Evolutionary conservation across 2,797 vertebrate genomes (phyloP), one percentile per base, ranked within the genome.

Genomic region (Syndactyla subalaris): DNA sequence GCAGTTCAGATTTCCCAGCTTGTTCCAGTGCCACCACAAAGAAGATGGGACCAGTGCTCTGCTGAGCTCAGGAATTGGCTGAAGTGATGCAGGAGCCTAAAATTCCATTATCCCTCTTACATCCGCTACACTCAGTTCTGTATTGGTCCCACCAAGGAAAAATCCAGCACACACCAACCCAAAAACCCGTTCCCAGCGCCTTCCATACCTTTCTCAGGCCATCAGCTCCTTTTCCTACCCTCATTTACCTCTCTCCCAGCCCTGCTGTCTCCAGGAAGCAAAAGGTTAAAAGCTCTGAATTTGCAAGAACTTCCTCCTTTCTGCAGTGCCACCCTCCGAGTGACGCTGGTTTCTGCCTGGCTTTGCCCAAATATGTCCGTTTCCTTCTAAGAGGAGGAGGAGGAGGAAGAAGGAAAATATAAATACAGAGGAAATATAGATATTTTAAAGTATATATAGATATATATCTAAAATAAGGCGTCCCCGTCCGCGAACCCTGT

Each of bases 291-390:
- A 65, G 29, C 79, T 54, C 75, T 10, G 73, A 85, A 92, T 83
- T 34, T 0, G 48, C 55, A 86, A 66, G 88, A 95, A 76, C 96
- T 97, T 95, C 96, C 96, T 86, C 88, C 93, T 85, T 36, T 62
- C 76, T 36, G 91, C 95, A 96, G 94, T 24, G 73, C 94, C 96
- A 75, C 85, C 95, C 95, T 84, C 92, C 55, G 16, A 62, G 23
- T 92, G 94, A 94, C 96, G 94, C 77, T 14, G 57, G 10, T 49
- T 78, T 88, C 85, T 79, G 88, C 58, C 58, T 24, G 72, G 68
- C 78, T 89, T 92, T 93, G 91, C 88, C 95, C 88, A 89, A 95
- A 90, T 95, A 93, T 78, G 93, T 90, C 92, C 34, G 26, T 88
- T 96, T 90, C 94, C 90, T 96, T 39, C 70, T 90, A 36, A 94